These are phyloP conservation scores for Antechinus flavipes DNA, from an alignment of 2,113 vertebrate species.

Conservation along the genomic window DNA sequence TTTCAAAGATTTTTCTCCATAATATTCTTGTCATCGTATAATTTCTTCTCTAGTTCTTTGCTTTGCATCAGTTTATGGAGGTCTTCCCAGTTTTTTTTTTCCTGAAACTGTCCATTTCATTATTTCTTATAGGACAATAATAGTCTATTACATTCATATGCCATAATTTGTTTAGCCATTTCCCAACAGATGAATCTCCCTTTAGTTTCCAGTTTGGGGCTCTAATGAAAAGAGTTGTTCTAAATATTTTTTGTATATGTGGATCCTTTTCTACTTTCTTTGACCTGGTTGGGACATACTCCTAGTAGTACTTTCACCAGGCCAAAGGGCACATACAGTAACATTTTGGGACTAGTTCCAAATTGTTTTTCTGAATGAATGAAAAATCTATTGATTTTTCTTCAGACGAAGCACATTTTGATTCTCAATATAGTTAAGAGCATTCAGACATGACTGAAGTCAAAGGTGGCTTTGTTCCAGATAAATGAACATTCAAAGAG, in stretches of 20 bases:
- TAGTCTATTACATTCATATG: background rate
- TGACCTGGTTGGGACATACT: background rate
- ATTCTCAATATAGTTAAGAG: background rate
- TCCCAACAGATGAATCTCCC: too few species aligned
- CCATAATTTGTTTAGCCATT: background rate
- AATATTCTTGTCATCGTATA: background rate
- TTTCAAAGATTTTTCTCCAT: background rate
- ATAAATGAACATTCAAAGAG: background rate
- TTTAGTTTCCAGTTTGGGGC: background rate
- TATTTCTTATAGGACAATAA: background rate
- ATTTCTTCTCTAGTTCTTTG: background rate
- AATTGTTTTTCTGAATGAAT: background rate
- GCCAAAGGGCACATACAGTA: background rate
- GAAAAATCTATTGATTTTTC: background rate
- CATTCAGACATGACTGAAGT: background rate
- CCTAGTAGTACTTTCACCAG: background rate
- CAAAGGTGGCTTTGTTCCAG: background rate
- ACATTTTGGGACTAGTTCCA: background rate
- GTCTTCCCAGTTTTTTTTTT: background rate
- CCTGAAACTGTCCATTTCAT: background rate
- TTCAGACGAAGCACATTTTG: background rate
- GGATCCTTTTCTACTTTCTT: background rate
- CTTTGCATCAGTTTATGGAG: background rate
- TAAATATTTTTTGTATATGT: background rate
- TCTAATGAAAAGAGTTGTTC: background rate